Evolutionary conservation across 2,113 vertebrate genomes (phyloP), one percentile per base, ranked within the genome.

Genomic region (Saimiri boliviensis): DNA sequence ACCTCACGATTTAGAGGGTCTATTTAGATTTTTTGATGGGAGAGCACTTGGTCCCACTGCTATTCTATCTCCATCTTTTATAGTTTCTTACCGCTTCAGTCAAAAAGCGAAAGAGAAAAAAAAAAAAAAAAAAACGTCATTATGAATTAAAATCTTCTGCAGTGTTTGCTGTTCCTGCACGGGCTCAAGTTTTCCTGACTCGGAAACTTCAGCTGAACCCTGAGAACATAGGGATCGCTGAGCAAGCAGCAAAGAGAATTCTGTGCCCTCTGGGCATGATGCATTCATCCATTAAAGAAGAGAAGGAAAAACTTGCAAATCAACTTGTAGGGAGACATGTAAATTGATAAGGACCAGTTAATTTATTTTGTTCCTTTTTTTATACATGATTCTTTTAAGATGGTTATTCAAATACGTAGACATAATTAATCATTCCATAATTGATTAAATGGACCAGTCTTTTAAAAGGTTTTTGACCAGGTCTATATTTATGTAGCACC

Each of bases 381-480:
- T 82, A 13, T 73, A 91, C 84, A 35, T 63, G 37, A 20, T 52
- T 3, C 3, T 63, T 79, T 94, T 91, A 32, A 84, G 35, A 37
- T 77, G 54, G 16, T 89, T 92, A 74, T 93, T 93, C 35, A 91
- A 94, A 68, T 54, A 76, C 0, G 16, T 97, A 56, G 27, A 49
- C 20, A 68, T 86, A 52, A 52, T 52, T 52, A 52, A 52, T 52
- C 13, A 32, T 92, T 60, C 27, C 30, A 54, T 70, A 83, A 45
- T 70, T 81, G 45, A 73, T 76, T 95, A 86, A 96, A 71, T 63
- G 6, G 6, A 35, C 80, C 35, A 42, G 8, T 45, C 3, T 90
- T 86, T 73, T 86, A 91, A 86, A 91, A 58, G 27, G 5, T 35
- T 96, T 91, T n/a, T 90, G 32, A 89, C 3, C 13, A 96, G 40